phyloP scores from a whole-genome alignment of 2,888 invertebrate genomes.

The Ganaspis brasiliensis region DNA sequence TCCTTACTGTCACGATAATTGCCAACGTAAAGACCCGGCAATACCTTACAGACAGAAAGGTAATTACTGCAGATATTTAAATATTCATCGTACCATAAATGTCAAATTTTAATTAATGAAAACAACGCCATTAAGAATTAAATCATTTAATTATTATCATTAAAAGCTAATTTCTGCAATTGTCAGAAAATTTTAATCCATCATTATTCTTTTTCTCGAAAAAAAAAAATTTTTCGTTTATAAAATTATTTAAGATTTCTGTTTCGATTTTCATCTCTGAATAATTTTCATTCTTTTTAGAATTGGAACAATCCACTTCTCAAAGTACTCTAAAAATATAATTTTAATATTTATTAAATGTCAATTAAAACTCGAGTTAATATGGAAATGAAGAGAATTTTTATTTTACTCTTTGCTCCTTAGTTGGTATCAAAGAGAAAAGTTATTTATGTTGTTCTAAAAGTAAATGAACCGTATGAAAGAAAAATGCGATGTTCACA shows the following conservation, averaged over 20 bases:
- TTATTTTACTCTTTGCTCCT: not conserved
- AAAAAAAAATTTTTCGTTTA: too few relatives aligned
- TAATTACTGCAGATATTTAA: conserved; percentile 31
- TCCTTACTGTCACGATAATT: conserved; percentile 98
- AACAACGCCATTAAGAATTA: not conserved
- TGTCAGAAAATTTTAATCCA: too few relatives aligned
- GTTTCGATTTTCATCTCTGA: too few relatives aligned
- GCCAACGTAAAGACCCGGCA: conserved; percentile 96
- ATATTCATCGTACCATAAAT: conserved; percentile 29
- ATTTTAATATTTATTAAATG: conserved; percentile 5
- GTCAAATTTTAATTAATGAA: conserved; percentile 1
- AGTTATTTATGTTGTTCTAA: conserved; percentile 2
- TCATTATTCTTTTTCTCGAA: too few relatives aligned
- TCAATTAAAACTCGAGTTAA: too few relatives aligned
- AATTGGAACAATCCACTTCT: too few relatives aligned
- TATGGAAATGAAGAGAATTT: too few relatives aligned
- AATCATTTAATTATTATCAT: too few relatives aligned
- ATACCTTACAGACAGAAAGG: conserved; percentile 84
- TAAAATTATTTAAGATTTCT: too few relatives aligned
- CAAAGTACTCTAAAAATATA: conserved; percentile 14
- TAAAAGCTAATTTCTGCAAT: too few relatives aligned
- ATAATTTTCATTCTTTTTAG: too few relatives aligned
- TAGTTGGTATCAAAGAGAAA: conserved; percentile 15
- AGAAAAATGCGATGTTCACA: not conserved
- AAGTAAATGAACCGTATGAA: not conserved